These are phyloP conservation scores for Protonemura montana DNA, from an alignment of 2,888 invertebrate genomes.

Conservation along the genomic window DNA sequence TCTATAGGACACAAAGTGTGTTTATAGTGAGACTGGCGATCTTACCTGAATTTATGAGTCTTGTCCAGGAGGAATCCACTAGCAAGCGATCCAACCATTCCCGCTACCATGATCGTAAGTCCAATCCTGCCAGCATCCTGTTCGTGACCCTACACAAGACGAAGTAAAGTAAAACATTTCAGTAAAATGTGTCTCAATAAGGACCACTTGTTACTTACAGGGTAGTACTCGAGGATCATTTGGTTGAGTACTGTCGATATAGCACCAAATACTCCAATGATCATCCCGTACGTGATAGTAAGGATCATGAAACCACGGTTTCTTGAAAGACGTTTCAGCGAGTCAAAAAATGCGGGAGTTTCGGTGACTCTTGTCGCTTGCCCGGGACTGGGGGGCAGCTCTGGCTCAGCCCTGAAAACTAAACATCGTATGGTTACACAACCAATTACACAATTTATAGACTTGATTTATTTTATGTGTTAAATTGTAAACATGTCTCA, in stretches of 20 bases:
- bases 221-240: slow-evolving; percentile 81
- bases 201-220: no score
- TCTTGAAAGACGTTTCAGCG: slow-evolving; percentile 76
- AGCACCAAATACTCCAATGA: slow-evolving; percentile 96
- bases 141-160: slow-evolving; percentile 64
- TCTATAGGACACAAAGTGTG: no score
- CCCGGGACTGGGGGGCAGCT: slow-evolving; percentile 89
- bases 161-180: no score
- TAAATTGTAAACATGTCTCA: slow-evolving; percentile 55
- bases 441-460: no score
- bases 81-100: slow-evolving; percentile 91
- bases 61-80: slow-evolving; percentile 91
- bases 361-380: slow-evolving; percentile 67
- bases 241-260: slow-evolving; percentile 93
- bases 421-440: no score
- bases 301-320: slow-evolving; percentile 85
- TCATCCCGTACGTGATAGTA: slow-evolving; percentile 88
- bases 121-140: slow-evolving; percentile 91
- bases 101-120: slow-evolving; percentile 87
- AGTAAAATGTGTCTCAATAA: no score
- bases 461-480: no score
- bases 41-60: slow-evolving; percentile 92
- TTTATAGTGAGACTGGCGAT: slow-evolving; percentile 51
- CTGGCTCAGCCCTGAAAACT: slow-evolving; percentile 92
- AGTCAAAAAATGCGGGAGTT: slow-evolving; percentile 70